Evolutionary conservation across 2,113 vertebrate species (phyloP).

Genomic region (Forbesichthys agassizii): DNA sequence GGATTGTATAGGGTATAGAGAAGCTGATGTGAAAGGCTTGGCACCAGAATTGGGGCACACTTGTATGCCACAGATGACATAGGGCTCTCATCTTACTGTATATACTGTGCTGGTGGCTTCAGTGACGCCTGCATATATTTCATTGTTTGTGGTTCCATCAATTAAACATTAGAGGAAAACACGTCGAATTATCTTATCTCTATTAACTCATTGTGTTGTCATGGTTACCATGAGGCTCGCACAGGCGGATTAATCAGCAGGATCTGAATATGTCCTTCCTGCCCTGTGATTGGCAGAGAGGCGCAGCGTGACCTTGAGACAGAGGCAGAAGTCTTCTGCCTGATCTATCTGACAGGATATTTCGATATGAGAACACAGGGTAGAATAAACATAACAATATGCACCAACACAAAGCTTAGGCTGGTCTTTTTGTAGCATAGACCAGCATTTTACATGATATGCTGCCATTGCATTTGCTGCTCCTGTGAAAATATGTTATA

Average conservation of each 20-base stretch:
- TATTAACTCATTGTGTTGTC: conserved; percentile 54
- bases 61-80: background rate
- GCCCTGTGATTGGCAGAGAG: conserved; percentile 51
- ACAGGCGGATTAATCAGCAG: conserved; percentile 46
- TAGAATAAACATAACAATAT: too few relatives aligned
- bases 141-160: conserved; percentile 2
- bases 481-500: too few relatives aligned
- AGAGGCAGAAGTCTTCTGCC: conserved; percentile 31
- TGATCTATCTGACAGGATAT: background rate
- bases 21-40: too few relatives aligned
- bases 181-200: conserved; percentile 37
- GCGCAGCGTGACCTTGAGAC: conserved; percentile 59
- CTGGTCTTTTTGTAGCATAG: too few relatives aligned
- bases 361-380: too few relatives aligned
- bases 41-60: too few relatives aligned
- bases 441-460: too few relatives aligned
- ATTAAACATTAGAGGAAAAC: conserved; percentile 14
- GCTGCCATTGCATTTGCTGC: too few relatives aligned
- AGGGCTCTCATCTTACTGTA: background rate
- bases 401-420: too few relatives aligned
- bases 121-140: background rate
- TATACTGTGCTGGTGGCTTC: background rate
- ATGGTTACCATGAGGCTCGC: conserved; percentile 62
- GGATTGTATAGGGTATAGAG: too few relatives aligned
- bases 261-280: conserved; percentile 21